Base-by-base conservation (phyloP, 2,888 invertebrate genomes). In the Leucania comma region DNA sequence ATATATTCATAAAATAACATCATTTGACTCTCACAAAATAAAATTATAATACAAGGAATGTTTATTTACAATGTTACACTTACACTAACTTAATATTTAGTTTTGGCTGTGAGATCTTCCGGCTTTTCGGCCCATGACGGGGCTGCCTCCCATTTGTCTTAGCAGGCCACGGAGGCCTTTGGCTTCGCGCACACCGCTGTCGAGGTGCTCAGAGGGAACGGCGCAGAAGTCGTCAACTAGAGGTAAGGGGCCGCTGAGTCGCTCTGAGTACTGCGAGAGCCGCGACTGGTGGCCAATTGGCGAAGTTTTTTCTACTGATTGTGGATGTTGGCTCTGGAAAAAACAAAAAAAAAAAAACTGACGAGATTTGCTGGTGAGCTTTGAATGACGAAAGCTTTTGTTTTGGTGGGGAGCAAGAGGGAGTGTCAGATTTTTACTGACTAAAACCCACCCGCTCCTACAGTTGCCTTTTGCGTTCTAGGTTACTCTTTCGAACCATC, bases 201-300 rank as follows among this genome's bases (percentile, higher is more conserved):
- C 97, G 6, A 96, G 88, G 29, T 96, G 97, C 89, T 97, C 98
- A 88, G 98, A 97, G 14, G 99, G 98, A 78, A 98, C 98, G 29
- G 98, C 98, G 89, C 98, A 98, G 94, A 99, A 99, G 93, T 99
- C 99, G 91, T 99, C 99, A 84, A 99, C 97, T 50, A 99, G 96
- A 70, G 98, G 98, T 10, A 97, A 92, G 0, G 98, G 98, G 0
- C 98, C 96, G 76, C 91, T 93, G 14, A 96, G 90, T 0, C 94
- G 90, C 70, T 96, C 96, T 0, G 95, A 95, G 97, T 90, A 97
- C 96, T 87, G 98, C 93, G 93, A 97, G 94, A 91, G 97, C 92
- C 87, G 97, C 91, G 93, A 97, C 93, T 84, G 98, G 96, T 93
- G 97, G 90, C 92, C 96, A 86, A 84, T 97, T 78, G 93, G 95